Evolutionary conservation across 2,888 invertebrate genomes (phyloP), one percentile per base, ranked within the genome.

Genomic region (Falcaria lacertinaria): DNA sequence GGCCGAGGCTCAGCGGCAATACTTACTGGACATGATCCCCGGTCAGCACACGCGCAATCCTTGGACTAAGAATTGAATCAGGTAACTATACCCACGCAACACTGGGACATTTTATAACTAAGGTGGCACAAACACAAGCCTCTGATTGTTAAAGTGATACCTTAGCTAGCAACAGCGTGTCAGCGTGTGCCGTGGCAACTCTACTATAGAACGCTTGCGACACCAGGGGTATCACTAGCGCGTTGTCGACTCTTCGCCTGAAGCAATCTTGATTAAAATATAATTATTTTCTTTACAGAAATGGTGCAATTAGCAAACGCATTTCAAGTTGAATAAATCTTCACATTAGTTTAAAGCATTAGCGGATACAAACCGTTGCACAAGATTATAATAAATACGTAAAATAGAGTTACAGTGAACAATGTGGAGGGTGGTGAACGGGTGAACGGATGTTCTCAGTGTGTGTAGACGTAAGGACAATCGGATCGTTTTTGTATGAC

Each of bases 1-100:
- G 47, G 95, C 95, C 3, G 96, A 96, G 76, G 90, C 96, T 53
- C 98, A 98, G 89, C 91, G 98, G 44, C 98, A 98, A 90, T 98
- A 98, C 90, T 91, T 98, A 69, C 92, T 98, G 51, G 98, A 98
- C 82, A 97, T 98, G 97, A 97, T 98, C 69, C 97, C 97, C 22
- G 86, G 86, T 0, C 83, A 84, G 49, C 87, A 88, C 58, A 52
- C 66, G 1, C 64, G 87, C 44, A 87, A 87, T 71, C 87, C 86
- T 2, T 87, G 87, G 87, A 81, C 78, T 57, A 86, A 86, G 74
- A 87, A 88, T 72, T 88, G 63, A 74, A n/a, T 43, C 15, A 41
- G 28, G 15, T 4, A 22, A 43, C 60, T n/a, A n/a, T n/a, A n/a
- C n/a, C n/a, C n/a, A n/a, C n/a, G n/a, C n/a, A n/a, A n/a, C n/a